A percentile compares a stretch with the other conserved stretches of the same genome.
phyloP scores from a whole-genome alignment of 2,888 invertebrate species.

The Noctua janthe region DNA sequence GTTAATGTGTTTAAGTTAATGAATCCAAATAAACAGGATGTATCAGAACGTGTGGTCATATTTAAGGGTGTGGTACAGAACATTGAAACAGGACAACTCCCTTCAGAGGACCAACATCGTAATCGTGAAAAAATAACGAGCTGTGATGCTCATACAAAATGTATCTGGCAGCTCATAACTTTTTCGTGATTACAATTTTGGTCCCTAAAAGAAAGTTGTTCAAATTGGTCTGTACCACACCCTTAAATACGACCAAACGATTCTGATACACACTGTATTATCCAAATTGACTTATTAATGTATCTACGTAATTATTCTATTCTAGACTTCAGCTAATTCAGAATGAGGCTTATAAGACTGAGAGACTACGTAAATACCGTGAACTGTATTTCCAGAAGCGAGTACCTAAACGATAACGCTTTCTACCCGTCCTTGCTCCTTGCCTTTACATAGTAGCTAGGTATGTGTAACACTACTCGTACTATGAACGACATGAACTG shows the following conservation, averaged over 20 bases:
- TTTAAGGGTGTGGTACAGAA: not conserved
- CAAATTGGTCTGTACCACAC: not conserved
- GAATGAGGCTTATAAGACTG: constrained; percentile 89
- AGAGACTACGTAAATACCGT: constrained; percentile 88
- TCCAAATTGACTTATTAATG: constrained; percentile 63
- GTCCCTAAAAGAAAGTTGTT: not conserved
- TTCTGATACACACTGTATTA: constrained; percentile 21
- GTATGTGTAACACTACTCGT: constrained; percentile 79
- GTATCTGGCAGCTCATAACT: not conserved
- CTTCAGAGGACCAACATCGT: not conserved
- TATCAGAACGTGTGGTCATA: not conserved
- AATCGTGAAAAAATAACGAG: not conserved
- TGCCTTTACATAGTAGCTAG: constrained; percentile 89
- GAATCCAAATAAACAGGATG: constrained; percentile 41
- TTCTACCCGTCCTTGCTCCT: constrained; percentile 90
- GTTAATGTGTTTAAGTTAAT: constrained; percentile 60
- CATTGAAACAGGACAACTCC: not conserved
- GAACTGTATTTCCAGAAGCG: constrained; percentile 87
- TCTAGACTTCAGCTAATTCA: constrained; percentile 80
- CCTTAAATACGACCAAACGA: not conserved
- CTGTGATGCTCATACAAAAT: not conserved
- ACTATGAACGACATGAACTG: constrained; percentile 77
- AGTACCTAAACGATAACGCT: constrained; percentile 86
- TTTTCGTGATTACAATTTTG: not conserved
- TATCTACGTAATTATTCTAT: constrained; percentile 70